Conservation (phyloP, 1,140 invertebrate species). For the Hylaeus volcanicus region DNA sequence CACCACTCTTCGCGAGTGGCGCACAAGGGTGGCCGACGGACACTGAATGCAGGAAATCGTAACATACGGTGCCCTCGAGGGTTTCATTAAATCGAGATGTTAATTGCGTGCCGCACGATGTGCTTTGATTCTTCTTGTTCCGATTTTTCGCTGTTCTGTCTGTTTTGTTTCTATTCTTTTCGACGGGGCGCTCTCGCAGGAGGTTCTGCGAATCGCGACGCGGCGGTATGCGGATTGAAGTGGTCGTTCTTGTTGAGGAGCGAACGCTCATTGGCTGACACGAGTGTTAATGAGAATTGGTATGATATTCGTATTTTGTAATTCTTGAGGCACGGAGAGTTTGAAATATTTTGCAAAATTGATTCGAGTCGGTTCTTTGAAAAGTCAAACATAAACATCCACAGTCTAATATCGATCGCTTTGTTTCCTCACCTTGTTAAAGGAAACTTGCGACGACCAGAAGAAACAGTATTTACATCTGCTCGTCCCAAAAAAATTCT, state of each 20-base stretch:
- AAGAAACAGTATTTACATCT: slow-evolving; percentile 3
- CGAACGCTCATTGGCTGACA: no score
- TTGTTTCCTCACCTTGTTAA: slow-evolving; percentile 32
- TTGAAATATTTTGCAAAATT: no score
- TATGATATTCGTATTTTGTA: no score
- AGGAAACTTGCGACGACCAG: neutral
- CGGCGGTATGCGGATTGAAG: no score
- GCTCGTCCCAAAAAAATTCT: neutral
- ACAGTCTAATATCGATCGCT: slow-evolving; percentile 4
- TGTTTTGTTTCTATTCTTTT: neutral
- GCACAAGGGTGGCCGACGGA: slow-evolving; percentile 23
- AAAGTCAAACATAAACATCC: no score
- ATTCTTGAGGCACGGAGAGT: no score
- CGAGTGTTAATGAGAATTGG: no score
- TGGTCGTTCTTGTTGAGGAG: no score
- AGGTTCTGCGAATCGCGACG: no score
- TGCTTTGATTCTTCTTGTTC: slow-evolving; percentile 20
- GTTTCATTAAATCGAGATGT: slow-evolving; percentile 77
- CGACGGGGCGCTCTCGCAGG: no score
- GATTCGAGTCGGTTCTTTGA: no score
- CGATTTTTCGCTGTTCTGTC: neutral
- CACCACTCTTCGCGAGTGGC: slow-evolving; percentile 17
- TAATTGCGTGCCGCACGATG: slow-evolving; percentile 72
- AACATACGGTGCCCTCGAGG: slow-evolving; percentile 77
- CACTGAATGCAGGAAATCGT: slow-evolving; percentile 64